A percentile compares a stretch with the other conserved stretches of the same genome.
phyloP scores from a whole-genome alignment of 1,140 invertebrate species.

The Nephila pilipes region DNA sequence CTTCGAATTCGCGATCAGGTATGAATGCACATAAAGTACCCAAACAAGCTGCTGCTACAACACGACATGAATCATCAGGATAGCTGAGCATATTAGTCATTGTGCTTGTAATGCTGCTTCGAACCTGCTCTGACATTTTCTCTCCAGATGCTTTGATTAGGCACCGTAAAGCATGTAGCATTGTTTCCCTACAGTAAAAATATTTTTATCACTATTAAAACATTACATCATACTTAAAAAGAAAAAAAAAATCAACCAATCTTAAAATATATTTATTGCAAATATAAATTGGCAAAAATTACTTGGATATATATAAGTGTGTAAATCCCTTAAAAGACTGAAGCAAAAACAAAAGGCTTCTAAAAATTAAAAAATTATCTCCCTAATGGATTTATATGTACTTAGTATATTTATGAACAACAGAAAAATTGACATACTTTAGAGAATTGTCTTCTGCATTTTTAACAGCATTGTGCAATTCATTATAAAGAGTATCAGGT shows the following conservation, averaged over 20 bases:
- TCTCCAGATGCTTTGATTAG: slow-evolving; percentile 91
- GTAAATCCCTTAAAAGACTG: too few species aligned
- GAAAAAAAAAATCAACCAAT: too few species aligned
- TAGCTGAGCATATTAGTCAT: slow-evolving; percentile 86
- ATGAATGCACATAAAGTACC: slow-evolving; percentile 92
- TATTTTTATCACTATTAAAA: too few species aligned
- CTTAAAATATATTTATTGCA: too few species aligned
- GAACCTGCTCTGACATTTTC: slow-evolving; percentile 92
- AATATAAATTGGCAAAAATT: too few species aligned
- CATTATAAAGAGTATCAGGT: slow-evolving; percentile 92
- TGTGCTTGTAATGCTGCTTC: slow-evolving; percentile 88
- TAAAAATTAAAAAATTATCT: neutral
- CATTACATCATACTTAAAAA: too few species aligned
- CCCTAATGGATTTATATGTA: neutral
- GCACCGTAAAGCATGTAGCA: slow-evolving; percentile 92
- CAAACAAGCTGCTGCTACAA: slow-evolving; percentile 91
- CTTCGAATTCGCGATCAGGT: slow-evolving; percentile 87
- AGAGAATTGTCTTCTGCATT: slow-evolving; percentile 89
- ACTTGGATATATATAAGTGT: too few species aligned
- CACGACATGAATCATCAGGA: slow-evolving; percentile 90
- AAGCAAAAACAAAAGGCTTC: neutral
- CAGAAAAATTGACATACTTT: slow-evolving; percentile 83
- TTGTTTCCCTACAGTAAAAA: slow-evolving; percentile 87
- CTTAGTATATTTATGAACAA: neutral
- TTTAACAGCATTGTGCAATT: slow-evolving; percentile 93